Conservation (phyloP, 1,140 invertebrate genomes). For the Amyelois transitella region DNA sequence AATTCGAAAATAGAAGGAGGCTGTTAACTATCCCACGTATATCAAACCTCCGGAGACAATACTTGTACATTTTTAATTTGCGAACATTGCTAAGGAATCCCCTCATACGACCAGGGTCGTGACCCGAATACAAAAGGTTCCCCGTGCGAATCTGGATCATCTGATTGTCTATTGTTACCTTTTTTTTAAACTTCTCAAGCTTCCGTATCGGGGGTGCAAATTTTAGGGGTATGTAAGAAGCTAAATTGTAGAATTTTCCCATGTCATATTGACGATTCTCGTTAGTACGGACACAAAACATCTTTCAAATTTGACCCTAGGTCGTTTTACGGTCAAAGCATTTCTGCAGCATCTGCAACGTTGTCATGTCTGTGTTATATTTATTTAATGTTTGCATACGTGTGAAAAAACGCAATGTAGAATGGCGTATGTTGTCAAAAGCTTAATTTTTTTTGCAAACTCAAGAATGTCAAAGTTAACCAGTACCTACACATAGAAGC, state of each 20-base stretch:
- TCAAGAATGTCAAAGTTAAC: no score
- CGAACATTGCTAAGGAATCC: not conserved
- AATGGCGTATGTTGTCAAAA: no score
- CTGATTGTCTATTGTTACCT: slow-evolving; percentile 51
- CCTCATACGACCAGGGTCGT: slow-evolving; percentile 20
- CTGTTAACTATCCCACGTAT: not conserved
- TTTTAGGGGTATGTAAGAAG: slow-evolving; percentile 3
- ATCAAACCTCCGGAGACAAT: slow-evolving; percentile 2
- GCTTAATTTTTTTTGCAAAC: no score
- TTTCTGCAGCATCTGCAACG: not conserved
- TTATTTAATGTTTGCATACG: no score
- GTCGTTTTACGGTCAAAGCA: not conserved
- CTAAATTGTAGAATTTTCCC: not conserved
- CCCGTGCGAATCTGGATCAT: slow-evolving; percentile 59
- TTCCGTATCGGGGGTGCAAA: slow-evolving; percentile 17
- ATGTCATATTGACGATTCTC: not conserved
- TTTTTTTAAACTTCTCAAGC: slow-evolving; percentile 21
- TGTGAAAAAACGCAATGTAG: no score
- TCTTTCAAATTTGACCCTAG: not conserved
- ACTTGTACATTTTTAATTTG: slow-evolving; percentile 5
- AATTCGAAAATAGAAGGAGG: slow-evolving; percentile 2
- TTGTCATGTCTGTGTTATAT: not conserved
- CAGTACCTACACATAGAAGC: no score
- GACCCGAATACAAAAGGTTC: slow-evolving; percentile 41
- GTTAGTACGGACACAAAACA: not conserved